Evolutionary conservation across 1,140 invertebrate genomes (phyloP).

Genomic region (Stegodyphus mimosarum): DNA sequence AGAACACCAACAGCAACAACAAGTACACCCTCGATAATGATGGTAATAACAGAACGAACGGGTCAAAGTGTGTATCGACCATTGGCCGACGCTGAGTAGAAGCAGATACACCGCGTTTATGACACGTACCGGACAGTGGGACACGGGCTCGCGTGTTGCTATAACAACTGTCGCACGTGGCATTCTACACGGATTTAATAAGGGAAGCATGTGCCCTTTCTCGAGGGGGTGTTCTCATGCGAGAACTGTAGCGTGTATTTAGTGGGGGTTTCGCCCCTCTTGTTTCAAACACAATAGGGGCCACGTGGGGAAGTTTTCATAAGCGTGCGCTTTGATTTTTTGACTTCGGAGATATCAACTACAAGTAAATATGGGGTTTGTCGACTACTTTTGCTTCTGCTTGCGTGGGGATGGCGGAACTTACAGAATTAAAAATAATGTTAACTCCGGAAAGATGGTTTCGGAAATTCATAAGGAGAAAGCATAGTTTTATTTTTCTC

Average conservation of each 20-base stretch:
- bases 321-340: slow-evolving; percentile 8
- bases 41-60: background rate
- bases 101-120: background rate
- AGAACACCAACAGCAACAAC: background rate
- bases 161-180: slow-evolving; percentile 32
- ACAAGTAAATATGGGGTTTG: background rate
- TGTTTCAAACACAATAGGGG: background rate
- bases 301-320: slow-evolving; percentile 20
- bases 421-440: too few species aligned
- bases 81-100: too few species aligned
- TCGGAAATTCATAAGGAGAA: too few species aligned
- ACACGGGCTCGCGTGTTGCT: background rate
- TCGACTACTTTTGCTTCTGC: too few species aligned
- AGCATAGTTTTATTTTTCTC: too few species aligned
- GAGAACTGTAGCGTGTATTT: background rate
- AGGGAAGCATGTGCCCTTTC: slow-evolving; percentile 21
- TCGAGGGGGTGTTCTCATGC: too few species aligned
- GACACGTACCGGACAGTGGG: background rate
- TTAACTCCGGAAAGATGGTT: too few species aligned
- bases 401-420: too few species aligned
- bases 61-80: too few species aligned
- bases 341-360: background rate
- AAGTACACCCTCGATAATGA: too few species aligned
- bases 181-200: slow-evolving; percentile 43
- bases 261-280: background rate